A percentile compares a stretch with the other conserved stretches of the same genome.
Evolutionary conservation across 2,797 vertebrate species (phyloP).

Genomic region (Mus minutoides): DNA sequence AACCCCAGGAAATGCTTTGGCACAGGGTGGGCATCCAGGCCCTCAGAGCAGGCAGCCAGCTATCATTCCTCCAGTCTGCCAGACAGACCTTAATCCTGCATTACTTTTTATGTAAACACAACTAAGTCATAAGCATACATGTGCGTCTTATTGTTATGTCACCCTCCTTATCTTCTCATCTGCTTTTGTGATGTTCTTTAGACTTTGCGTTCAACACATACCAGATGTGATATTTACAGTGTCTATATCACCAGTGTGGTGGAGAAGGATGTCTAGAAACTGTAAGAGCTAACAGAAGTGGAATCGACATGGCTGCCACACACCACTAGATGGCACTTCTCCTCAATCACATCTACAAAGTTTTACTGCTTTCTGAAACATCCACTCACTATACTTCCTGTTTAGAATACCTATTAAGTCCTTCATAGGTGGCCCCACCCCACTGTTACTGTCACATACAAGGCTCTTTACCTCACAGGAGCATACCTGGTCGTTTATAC

Average conservation of each 20-base stretch:
- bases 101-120: background rate
- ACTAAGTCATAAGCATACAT: background rate
- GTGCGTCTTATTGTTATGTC: background rate
- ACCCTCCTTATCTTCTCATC: background rate
- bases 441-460: background rate
- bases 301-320: background rate
- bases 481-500: background rate
- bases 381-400: background rate
- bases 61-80: background rate
- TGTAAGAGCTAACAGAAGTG: too few relatives aligned
- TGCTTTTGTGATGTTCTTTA: background rate
- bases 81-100: background rate
- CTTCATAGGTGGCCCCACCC: background rate
- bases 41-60: background rate
- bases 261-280: background rate
- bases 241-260: background rate
- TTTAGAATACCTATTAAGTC: background rate
- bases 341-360: background rate
- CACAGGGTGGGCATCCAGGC: background rate
- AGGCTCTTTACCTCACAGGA: background rate
- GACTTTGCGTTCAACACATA: background rate
- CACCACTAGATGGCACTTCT: constrained; percentile 48
- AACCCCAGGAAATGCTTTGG: background rate
- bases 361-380: background rate
- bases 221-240: background rate